Evolutionary conservation across 2,113 vertebrate genomes (phyloP).

Genomic region (Rhynchopsitta pachyrhyncha): DNA sequence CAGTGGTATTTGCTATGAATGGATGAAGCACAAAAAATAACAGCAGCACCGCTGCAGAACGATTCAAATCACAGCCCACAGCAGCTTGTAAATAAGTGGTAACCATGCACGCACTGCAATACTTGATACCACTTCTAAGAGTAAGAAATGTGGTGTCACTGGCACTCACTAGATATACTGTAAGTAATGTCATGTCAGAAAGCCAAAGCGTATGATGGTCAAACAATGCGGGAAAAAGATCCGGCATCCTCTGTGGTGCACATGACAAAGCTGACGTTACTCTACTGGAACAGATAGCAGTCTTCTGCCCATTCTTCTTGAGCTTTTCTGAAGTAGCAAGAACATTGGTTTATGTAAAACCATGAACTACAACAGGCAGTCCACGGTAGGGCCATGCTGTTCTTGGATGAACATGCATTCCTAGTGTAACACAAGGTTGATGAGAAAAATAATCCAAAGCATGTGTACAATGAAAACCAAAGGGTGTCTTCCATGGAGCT

Average conservation of each 20-base stretch:
- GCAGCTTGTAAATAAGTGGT: neutral
- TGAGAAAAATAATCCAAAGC: neutral
- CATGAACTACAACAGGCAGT: neutral
- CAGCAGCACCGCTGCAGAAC: neutral
- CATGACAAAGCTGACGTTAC: neutral
- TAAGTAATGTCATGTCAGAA: neutral
- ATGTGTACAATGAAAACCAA: neutral
- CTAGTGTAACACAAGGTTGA: neutral
- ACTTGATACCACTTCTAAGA: neutral
- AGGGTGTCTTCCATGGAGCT: neutral
- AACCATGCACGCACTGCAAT: neutral
- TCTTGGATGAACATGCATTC: neutral
- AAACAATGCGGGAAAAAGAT: neutral
- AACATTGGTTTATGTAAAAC: neutral
- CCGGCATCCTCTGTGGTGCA: neutral
- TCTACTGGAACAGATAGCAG: neutral
- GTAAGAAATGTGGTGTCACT: neutral
- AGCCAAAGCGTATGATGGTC: neutral
- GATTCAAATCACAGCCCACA: neutral
- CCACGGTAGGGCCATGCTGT: neutral
- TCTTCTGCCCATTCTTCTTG: neutral
- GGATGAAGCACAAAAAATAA: slow-evolving; percentile 1
- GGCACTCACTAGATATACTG: neutral
- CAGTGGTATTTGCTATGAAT: neutral
- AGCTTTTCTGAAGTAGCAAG: neutral